phyloP scores from a whole-genome alignment of 2,797 vertebrate species.

The Hoplostethus mediterraneus region DNA sequence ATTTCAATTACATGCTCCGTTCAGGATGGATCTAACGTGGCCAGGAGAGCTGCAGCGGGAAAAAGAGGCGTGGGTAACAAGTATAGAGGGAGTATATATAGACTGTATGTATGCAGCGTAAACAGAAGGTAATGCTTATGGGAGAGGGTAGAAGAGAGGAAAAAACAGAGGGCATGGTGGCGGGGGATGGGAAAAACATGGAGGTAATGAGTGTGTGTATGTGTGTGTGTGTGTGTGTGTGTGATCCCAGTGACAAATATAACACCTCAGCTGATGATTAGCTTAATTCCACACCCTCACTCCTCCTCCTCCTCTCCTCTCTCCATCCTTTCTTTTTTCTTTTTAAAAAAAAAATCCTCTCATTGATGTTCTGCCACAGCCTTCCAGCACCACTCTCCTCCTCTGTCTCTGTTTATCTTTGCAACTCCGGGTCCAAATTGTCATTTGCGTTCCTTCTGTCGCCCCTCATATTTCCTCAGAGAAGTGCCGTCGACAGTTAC shows the following conservation, averaged over 20 bases:
- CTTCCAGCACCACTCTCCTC: slow-evolving; percentile 31
- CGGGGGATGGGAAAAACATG: not conserved
- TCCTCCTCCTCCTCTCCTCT: not conserved
- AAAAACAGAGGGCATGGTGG: not conserved
- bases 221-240: too few relatives aligned
- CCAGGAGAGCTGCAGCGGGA: not conserved
- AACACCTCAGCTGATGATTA: not conserved
- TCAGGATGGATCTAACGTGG: slow-evolving; percentile 40
- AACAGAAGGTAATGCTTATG: slow-evolving; percentile 8
- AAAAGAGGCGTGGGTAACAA: slow-evolving; percentile 7
- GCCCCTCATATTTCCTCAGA: slow-evolving; percentile 22
- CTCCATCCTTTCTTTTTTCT: slow-evolving; percentile 9
- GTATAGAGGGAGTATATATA: not conserved
- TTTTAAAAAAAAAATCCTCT: slow-evolving; percentile 10
- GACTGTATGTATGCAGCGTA: not conserved
- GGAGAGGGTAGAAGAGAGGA: not conserved
- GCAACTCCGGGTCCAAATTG: slow-evolving; percentile 48
- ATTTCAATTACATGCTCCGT: slow-evolving; percentile 67
- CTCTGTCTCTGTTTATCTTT: slow-evolving; percentile 28
- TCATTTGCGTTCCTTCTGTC: slow-evolving; percentile 35
- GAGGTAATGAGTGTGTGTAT: not conserved
- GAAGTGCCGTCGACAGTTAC: slow-evolving; percentile 32
- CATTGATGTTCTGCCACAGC: slow-evolving; percentile 9
- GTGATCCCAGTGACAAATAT: not conserved
- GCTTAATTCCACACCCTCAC: not conserved